Base-by-base conservation (phyloP, 2,797 vertebrate genomes). In the Vultur gryphus region DNA sequence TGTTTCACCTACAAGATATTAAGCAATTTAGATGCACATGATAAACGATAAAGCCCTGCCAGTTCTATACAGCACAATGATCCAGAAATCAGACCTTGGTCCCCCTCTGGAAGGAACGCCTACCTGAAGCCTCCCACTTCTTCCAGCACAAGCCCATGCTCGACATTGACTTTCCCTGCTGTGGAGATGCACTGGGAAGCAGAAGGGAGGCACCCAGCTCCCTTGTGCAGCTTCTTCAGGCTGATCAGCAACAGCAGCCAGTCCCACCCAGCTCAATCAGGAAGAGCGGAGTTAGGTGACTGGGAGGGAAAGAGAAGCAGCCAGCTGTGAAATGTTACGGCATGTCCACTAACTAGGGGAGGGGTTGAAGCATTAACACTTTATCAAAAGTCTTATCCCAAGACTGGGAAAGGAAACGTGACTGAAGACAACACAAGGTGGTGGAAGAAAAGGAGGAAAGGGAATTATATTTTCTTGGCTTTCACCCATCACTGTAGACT, bases 31-130 rank as follows among this genome's bases (percentile, higher is more conserved):
- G 29, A 69, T 6, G 8, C 26, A 61, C 24, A 1, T 0, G 2
- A 59, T 16, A 78, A 88, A 78, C 33, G 37, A 48, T 4, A 77
- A 79, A 39, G 1, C 41, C 13, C 26, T 7, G 9, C 7, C 24
- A 11, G 48, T 13, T 62, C 54, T 26, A 19, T 5, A 14, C 10
- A 19, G 8, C 5, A 0, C 35, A 33, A 14, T 0, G 15, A n/a
- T 5, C 57, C 19, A 33, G 28, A 86, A 72, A 13, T 23, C 4
- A 11, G 28, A 43, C 28, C 29, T 54, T 3, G 4, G 16, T 25
- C 37, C 20, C 12, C 4, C 4, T 18, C 35, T 2, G 6, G 21
- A 59, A 59, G 25, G 4, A 31, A 59, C 13, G 9, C 23, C 39
- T 80, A 21, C 72, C 58, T 35, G 37, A 71, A 54, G 25, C 9